Evolutionary conservation across 2,888 invertebrate genomes (phyloP), one percentile per base, ranked within the genome.

Genomic region (Leucophenga montana): DNA sequence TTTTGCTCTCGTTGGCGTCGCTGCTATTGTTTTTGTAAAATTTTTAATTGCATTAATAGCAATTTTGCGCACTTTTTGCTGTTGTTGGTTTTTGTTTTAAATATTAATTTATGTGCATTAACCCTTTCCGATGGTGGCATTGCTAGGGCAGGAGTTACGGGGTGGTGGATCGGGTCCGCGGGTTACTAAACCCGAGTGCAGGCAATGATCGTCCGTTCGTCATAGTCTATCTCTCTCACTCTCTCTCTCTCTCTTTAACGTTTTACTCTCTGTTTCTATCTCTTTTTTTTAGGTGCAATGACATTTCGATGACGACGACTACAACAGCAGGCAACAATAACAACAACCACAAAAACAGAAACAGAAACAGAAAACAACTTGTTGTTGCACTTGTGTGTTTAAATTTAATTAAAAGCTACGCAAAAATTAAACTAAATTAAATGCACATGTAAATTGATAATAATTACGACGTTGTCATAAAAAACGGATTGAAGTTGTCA

Each of bases 391-490:
- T 27, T 62, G 18, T 62, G 31, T 53, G 27, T 66, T 66, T 53
- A 9, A 53, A 18, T 53, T 31, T 66, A 66, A 53, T 33, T 66
- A 50, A 53, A 54, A 44, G 57, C 48, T 67, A 27, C 57, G 57
- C 44, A 59, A 48, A 67, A 82, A 78, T 79, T 79, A 75, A 81
- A 82, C 77, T 81, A 81, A 83, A 82, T 79, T 78, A 78, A 79
- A 77, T 83, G 81, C 77, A 74, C 78, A 81, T 81, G 75, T 66
- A 75, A 80, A 79, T 73, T 73, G 75, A 73, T 56, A n/a, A 76
- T 76, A 78, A 79, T 76, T 76, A 75, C 75, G 39, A 27, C 46
- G 13, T n/a, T 57, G n/a, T 57, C 39, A 57, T 27, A 8, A 39
- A 39, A 39, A 39, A 39, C 39, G 39, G 11, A 39, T 39, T 8